Evolutionary conservation across 2,888 invertebrate species (phyloP).

Genomic region (Eustalomyia histrio): DNA sequence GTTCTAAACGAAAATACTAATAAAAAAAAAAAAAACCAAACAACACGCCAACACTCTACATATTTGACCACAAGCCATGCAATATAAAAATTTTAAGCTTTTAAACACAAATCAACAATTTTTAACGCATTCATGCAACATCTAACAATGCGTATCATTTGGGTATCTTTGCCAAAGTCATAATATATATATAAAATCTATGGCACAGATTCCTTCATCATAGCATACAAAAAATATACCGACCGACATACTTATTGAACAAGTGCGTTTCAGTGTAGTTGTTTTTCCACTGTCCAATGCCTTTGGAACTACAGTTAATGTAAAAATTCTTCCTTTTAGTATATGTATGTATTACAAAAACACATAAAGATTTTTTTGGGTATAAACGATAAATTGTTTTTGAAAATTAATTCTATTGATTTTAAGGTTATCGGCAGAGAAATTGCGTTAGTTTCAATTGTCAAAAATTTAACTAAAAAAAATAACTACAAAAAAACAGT

Average conservation of each 20-base stretch:
- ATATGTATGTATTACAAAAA: too few species aligned
- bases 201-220: constrained; percentile 1
- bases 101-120: constrained; percentile 44
- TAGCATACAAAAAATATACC: not conserved
- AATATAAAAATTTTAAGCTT: not conserved
- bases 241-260: not conserved
- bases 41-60: constrained; percentile 46
- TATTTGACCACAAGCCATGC: constrained; percentile 37
- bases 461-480: too few species aligned
- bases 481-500: too few species aligned
- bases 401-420: too few species aligned
- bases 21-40: not conserved
- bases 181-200: not conserved
- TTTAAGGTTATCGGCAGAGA: too few species aligned
- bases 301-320: not conserved
- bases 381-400: too few species aligned
- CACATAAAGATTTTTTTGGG: too few species aligned
- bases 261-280: not conserved
- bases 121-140: constrained; percentile 50
- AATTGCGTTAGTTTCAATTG: too few species aligned
- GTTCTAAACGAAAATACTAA: not conserved
- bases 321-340: not conserved
- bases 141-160: constrained; percentile 52
- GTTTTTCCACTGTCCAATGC: not conserved
- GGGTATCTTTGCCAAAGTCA: not conserved